A percentile compares a stretch with the other conserved stretches of the same genome.
Evolutionary conservation across 2,113 vertebrate species (phyloP).

Genomic region (Pimephales promelas): DNA sequence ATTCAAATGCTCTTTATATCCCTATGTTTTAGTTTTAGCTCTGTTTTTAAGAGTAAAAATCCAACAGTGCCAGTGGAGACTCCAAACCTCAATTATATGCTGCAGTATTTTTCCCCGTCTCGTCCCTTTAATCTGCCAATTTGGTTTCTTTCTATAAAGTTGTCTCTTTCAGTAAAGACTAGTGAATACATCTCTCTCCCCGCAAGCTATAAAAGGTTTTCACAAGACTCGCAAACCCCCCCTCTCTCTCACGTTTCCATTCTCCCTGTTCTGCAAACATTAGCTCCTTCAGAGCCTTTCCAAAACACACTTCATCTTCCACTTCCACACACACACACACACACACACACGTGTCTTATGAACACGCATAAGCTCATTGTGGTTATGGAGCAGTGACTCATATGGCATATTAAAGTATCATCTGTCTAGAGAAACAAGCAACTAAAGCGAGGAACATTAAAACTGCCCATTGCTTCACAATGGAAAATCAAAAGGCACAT

Average conservation of each 20-base stretch:
- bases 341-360: slow-evolving; percentile 1
- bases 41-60: slow-evolving; percentile 44
- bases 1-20: background rate
- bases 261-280: background rate
- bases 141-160: slow-evolving; percentile 45
- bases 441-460: background rate
- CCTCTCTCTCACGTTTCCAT: background rate
- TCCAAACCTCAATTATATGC: slow-evolving; percentile 46
- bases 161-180: slow-evolving; percentile 46
- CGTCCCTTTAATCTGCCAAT: slow-evolving; percentile 18
- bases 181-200: slow-evolving; percentile 31
- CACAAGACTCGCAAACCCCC: slow-evolving; percentile 12
- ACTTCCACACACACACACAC: slow-evolving; percentile 21
- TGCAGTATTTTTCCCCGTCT: slow-evolving; percentile 11
- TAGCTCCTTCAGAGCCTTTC: slow-evolving; percentile 21
- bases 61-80: slow-evolving; percentile 28
- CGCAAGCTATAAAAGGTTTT: slow-evolving; percentile 34
- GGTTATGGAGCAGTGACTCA: slow-evolving; percentile 38
- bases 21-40: background rate
- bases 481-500: slow-evolving; percentile 24
- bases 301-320: slow-evolving; percentile 24
- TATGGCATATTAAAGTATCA: slow-evolving; percentile 12
- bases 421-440: slow-evolving; percentile 28
- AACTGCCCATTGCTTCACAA: slow-evolving; percentile 25
- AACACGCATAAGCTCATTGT: slow-evolving; percentile 26